Evolutionary conservation across 1,140 invertebrate species (phyloP).

Genomic region (Euborellia annulipes): DNA sequence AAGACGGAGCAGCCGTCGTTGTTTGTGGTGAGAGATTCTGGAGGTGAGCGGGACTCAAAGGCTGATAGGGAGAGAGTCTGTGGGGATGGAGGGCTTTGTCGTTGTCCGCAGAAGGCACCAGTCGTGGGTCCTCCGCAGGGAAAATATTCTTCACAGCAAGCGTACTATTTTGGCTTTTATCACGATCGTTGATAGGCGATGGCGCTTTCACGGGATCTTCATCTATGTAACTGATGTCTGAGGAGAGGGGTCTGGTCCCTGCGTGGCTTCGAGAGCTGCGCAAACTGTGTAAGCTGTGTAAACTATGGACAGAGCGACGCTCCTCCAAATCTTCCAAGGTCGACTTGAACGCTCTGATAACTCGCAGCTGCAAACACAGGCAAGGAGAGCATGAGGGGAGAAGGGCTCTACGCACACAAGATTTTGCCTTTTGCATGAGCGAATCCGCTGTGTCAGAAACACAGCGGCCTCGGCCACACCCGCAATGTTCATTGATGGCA

Average conservation of each 20-base stretch:
- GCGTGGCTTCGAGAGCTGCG: slow-evolving; percentile 71
- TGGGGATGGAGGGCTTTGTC: slow-evolving; percentile 11
- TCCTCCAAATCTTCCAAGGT: slow-evolving; percentile 99
- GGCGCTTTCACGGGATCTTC: slow-evolving; percentile 55
- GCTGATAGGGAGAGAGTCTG: slow-evolving; percentile 14
- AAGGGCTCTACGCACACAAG: slow-evolving; percentile 15
- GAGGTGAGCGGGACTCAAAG: slow-evolving; percentile 13
- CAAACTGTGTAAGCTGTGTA: slow-evolving; percentile 88
- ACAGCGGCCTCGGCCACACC: too few relatives aligned
- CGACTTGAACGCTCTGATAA: slow-evolving; percentile 99
- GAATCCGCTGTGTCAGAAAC: too few relatives aligned
- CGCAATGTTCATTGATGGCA: too few relatives aligned
- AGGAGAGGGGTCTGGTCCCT: slow-evolving; percentile 54
- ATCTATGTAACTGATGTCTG: slow-evolving; percentile 86
- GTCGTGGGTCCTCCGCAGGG: slow-evolving; percentile 24
- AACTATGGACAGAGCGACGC: slow-evolving; percentile 92
- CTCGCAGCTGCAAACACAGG: slow-evolving; percentile 91
- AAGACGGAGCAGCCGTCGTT: too few relatives aligned
- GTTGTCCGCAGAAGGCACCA: slow-evolving; percentile 19
- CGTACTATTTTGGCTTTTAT: slow-evolving; percentile 26
- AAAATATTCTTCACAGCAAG: slow-evolving; percentile 23
- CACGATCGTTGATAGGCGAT: slow-evolving; percentile 34
- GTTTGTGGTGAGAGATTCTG: slow-evolving; percentile 15
- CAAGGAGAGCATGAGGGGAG: slow-evolving; percentile 23
- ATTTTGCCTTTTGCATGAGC: too few relatives aligned